Percentiles rank a stretch among this genome's conserved stretches.
phyloP scores from a whole-genome alignment of 2,888 invertebrate genomes.

The Chymomyza procnemis region DNA sequence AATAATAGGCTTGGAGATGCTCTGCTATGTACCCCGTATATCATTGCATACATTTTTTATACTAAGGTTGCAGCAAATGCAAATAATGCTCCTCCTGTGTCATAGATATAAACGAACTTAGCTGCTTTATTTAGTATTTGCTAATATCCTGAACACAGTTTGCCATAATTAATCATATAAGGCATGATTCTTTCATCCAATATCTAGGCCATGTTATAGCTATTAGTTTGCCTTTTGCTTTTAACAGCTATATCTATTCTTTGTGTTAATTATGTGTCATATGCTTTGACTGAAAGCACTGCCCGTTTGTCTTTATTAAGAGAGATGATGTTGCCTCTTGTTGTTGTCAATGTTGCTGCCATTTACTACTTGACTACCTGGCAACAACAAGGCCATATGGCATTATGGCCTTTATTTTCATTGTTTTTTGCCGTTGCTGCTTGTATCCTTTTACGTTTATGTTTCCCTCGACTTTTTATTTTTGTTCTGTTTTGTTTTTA shows the following conservation, averaged over 20 bases:
- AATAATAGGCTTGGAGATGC: too few relatives aligned
- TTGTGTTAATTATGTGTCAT: constrained; percentile 65
- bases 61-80: too few relatives aligned
- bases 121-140: background rate
- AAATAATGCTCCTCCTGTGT: too few relatives aligned
- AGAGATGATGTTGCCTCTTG: background rate
- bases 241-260: background rate
- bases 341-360: background rate
- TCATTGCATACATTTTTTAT: too few relatives aligned
- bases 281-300: constrained; percentile 46
- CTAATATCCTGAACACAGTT: background rate
- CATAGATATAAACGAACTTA: background rate
- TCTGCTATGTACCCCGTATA: too few relatives aligned
- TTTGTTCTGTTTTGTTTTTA: constrained; percentile 48
- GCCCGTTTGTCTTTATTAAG: constrained; percentile 69
- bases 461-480: constrained; percentile 21
- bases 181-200: background rate
- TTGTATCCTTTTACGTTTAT: constrained; percentile 1
- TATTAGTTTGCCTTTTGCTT: background rate
- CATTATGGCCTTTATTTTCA: constrained; percentile 59
- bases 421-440: constrained; percentile 42
- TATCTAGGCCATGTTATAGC: background rate
- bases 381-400: constrained; percentile 59
- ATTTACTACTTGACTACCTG: constrained; percentile 43
- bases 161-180: background rate